phyloP scores from a whole-genome alignment of 2,113 vertebrate genomes.

The Phrynosoma platyrhinos region DNA sequence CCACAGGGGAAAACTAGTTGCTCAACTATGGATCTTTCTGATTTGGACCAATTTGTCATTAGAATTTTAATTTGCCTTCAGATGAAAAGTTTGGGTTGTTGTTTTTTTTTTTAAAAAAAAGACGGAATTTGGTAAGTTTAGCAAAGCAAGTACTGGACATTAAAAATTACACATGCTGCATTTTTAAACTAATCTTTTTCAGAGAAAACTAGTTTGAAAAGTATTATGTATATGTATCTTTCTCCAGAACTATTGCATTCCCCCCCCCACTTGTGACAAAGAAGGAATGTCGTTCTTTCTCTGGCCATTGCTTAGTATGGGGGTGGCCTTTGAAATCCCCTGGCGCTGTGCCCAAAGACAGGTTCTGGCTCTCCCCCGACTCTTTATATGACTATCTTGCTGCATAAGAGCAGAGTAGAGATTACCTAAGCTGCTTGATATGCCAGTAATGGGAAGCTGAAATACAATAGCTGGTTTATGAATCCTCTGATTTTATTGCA shows the following conservation, averaged over 20 bases:
- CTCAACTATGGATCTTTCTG: too few species aligned
- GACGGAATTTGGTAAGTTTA: background rate
- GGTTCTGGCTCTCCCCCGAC: background rate
- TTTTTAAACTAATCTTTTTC: background rate
- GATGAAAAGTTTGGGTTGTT: background rate
- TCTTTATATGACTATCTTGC: slow-evolving; percentile 2
- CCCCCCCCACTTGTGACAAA: background rate
- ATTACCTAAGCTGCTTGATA: background rate
- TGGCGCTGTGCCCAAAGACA: background rate
- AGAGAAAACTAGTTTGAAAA: background rate
- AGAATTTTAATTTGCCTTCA: background rate
- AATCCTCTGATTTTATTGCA: too few species aligned
- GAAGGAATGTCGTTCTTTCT: background rate
- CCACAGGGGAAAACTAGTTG: too few species aligned
- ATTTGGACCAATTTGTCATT: background rate
- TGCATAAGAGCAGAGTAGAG: background rate
- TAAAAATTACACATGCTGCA: too few species aligned
- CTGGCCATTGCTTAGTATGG: background rate
- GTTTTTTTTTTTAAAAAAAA: background rate
- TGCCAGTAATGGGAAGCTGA: background rate
- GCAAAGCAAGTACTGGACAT: background rate
- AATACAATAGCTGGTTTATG: background rate
- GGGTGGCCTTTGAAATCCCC: background rate
- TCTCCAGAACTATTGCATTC: background rate
- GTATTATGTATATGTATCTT: background rate